Percentiles rank a stretch among this genome's conserved stretches.
These are phyloP conservation scores for Syrphus vitripennis DNA, from an alignment of 2,888 invertebrate genomes.

Conservation along the genomic window DNA sequence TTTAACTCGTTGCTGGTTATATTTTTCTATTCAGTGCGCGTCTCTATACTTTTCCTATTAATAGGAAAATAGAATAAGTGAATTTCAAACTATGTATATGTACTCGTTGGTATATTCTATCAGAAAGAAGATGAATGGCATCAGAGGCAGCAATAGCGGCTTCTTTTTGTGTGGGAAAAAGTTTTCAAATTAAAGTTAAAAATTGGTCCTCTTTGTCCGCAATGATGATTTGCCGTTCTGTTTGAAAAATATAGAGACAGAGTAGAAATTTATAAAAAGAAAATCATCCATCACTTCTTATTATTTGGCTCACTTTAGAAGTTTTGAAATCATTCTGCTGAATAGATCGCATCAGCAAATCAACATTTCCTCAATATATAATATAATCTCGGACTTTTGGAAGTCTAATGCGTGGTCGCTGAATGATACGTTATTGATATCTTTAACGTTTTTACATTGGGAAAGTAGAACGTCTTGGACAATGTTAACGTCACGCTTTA, in stretches of 20 bases:
- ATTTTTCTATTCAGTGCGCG: not conserved
- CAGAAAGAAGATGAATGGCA: not conserved
- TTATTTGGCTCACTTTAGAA: not conserved
- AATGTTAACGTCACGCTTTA: too few species aligned
- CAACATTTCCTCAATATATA: not conserved
- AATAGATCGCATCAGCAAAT: not conserved
- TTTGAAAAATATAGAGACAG: not conserved
- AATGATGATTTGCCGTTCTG: slow-evolving; percentile 9
- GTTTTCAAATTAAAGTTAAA: slow-evolving; percentile 51
- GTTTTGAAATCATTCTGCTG: not conserved
- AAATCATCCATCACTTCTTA: not conserved
- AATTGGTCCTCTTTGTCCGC: slow-evolving; percentile 25
- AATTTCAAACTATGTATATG: not conserved
- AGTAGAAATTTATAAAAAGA: not conserved
- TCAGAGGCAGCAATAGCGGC: not conserved
- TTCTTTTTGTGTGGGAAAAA: not conserved
- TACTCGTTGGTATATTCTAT: not conserved
- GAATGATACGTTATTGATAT: too few species aligned
- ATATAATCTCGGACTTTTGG: too few species aligned
- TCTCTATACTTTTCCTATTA: not conserved
- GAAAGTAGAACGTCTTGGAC: too few species aligned
- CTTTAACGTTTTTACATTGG: too few species aligned
- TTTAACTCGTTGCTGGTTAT: not conserved
- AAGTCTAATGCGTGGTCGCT: too few species aligned
- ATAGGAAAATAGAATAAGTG: slow-evolving; percentile 32